These are phyloP conservation scores for Perizoma flavofasciatum DNA, from an alignment of 2,888 invertebrate genomes.

Conservation along the genomic window DNA sequence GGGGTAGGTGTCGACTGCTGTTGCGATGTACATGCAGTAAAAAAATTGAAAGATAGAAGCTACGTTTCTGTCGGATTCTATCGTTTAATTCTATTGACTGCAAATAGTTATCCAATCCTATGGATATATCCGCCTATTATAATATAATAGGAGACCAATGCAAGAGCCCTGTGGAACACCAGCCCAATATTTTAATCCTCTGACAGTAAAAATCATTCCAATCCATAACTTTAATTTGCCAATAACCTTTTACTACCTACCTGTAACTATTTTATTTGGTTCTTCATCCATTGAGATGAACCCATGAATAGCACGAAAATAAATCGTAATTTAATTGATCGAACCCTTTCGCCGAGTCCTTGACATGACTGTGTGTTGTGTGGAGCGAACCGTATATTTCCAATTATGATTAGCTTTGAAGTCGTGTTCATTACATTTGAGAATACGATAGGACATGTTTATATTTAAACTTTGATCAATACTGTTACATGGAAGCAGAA, in stretches of 20 bases:
- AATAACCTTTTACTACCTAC: not conserved
- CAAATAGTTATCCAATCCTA: too few species aligned
- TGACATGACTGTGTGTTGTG: conserved; percentile 47
- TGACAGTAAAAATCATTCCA: too few species aligned
- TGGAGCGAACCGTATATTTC: conserved; percentile 40
- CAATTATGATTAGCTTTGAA: conserved; percentile 20
- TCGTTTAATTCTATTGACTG: too few species aligned
- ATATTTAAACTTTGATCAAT: conserved; percentile 3
- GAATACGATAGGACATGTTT: conserved; percentile 8
- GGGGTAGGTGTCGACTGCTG: not conserved
- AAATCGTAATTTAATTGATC: conserved; percentile 41
- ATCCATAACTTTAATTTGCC: not conserved
- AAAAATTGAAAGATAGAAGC: too few species aligned
- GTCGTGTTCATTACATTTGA: conserved; percentile 20
- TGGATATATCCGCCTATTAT: too few species aligned
- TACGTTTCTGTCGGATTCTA: too few species aligned
- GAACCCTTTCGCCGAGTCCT: conserved; percentile 52
- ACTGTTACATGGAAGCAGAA: not conserved
- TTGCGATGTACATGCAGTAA: too few species aligned
- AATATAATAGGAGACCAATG: too few species aligned
- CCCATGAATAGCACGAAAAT: conserved; percentile 29
- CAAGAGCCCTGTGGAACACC: too few species aligned
- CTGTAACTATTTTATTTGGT: too few species aligned
- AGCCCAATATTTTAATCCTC: too few species aligned
- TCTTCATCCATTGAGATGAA: conserved; percentile 6